Evolutionary conservation across 2,113 vertebrate species (phyloP).

Genomic region (Sebastes fasciatus): DNA sequence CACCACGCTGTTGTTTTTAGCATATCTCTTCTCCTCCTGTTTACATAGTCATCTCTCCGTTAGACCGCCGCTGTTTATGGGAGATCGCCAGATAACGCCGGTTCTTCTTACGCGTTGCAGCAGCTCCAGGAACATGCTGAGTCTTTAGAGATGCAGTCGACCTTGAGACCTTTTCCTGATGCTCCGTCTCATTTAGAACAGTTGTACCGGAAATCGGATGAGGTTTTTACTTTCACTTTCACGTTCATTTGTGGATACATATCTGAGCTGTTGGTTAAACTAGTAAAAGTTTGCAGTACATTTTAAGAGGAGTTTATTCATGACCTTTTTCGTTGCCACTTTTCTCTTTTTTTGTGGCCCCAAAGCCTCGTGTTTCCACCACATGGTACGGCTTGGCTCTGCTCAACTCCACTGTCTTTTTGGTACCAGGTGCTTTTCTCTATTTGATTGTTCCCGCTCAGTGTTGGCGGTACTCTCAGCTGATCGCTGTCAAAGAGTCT

Average conservation of each 20-base stretch:
- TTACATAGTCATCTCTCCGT: slow-evolving; percentile 61
- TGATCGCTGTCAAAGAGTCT: too few species aligned
- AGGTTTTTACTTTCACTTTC: background rate
- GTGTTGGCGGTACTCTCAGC: too few species aligned
- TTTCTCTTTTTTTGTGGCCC: background rate
- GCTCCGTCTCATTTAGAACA: background rate
- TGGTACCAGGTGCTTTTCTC: too few species aligned
- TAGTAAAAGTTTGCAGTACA: too few species aligned
- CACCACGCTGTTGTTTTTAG: slow-evolving; percentile 77
- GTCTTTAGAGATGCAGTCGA: background rate
- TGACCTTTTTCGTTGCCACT: background rate
- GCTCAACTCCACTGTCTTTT: too few species aligned
- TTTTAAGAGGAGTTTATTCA: background rate
- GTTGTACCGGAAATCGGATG: background rate
- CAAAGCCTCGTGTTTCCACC: too few species aligned
- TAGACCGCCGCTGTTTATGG: slow-evolving; percentile 54
- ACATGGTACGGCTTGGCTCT: too few species aligned
- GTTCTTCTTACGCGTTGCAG: slow-evolving; percentile 18
- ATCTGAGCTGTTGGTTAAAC: too few species aligned
- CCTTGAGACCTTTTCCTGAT: background rate
- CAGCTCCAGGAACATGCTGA: background rate
- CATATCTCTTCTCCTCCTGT: slow-evolving; percentile 70
- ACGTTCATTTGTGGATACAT: too few species aligned
- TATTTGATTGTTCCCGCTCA: too few species aligned
- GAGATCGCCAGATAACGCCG: slow-evolving; percentile 59